phyloP scores from a whole-genome alignment of 2,113 vertebrate species.

The Gavialis gangeticus region DNA sequence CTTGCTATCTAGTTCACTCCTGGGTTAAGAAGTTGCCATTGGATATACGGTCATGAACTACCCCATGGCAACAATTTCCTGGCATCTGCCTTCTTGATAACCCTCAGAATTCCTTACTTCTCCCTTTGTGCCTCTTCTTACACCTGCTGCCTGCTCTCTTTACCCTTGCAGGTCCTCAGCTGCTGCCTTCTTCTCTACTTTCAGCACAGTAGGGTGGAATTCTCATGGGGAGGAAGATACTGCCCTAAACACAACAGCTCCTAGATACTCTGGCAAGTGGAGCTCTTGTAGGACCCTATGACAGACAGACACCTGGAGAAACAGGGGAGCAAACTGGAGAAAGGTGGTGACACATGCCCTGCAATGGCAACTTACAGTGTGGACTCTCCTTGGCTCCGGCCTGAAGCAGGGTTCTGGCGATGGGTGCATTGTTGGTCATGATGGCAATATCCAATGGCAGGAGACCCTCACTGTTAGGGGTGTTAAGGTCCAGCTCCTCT shows the following conservation, averaged over 20 bases:
- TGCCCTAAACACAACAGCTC: background rate
- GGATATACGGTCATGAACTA: background rate
- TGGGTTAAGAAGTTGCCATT: background rate
- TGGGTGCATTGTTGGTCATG: conserved; percentile 94
- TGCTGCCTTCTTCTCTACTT: no score
- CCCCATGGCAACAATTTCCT: background rate
- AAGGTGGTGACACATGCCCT: background rate
- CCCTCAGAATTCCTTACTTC: background rate
- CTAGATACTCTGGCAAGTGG: no score
- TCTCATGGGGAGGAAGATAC: background rate
- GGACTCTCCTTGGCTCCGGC: conserved; percentile 92
- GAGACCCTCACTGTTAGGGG: conserved; percentile 92
- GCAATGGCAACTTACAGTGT: conserved; percentile 85
- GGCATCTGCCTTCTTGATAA: background rate
- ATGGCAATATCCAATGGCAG: conserved; percentile 91
- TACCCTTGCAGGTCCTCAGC: background rate
- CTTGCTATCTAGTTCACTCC: background rate
- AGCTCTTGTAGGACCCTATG: background rate
- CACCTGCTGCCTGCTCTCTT: background rate
- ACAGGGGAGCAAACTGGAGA: accelerated
- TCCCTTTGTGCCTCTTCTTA: background rate
- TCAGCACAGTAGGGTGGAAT: background rate
- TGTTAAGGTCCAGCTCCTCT: conserved; percentile 93
- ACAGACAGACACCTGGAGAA: background rate
- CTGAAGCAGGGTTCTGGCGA: conserved; percentile 87